Base-by-base conservation (phyloP, 1,140 invertebrate species). In the Magallana angulata region DNA sequence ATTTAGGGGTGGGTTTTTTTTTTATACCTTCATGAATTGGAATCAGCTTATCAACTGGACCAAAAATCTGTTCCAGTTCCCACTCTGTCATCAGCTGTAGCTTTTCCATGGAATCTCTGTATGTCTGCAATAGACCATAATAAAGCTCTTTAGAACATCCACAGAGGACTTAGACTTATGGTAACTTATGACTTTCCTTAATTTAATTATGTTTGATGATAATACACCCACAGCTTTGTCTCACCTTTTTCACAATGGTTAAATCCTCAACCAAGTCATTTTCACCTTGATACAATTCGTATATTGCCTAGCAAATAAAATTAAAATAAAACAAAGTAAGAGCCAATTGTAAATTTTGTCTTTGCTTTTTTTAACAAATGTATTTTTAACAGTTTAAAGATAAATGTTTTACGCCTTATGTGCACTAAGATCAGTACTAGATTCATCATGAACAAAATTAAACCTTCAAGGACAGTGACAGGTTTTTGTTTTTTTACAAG, bases 231-330 rank as follows among this genome's bases (percentile, higher is more conserved):
- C 2, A 64, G 11, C 56, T 7, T 84, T 8, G 14, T 88, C 91
- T 92, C 91, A 94, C 94, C 91, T 93, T 94, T 92, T 94, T 94
- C 0, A 96, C 93, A 86, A 95, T 91, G 60, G 90, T 91, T 0
- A 96, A 91, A 89, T 96, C 96, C 87, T 95, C 94, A n/a, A 96
- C 91, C 6, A 96, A 90, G 68, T 96, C 95, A 91, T 95, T 93
- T 93, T 96, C 96, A 58, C 96, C 95, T 88, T 95, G 95, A 91
- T 95, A 96, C 57, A 96, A 89, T 88, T 96, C 96, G 92, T 95
- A 96, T 86, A 96, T 95, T 9, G 94, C 93, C 93, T 94, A 85
- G 7, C 90, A 90, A 68, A 3, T 88, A 84, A 89, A 24, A 24
- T 24, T 1, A 24, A 59, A 80, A 62, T 64, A 64, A 64, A 48